Percentiles rank a stretch among this genome's conserved stretches.
Conservation (phyloP, 2,113 vertebrate genomes). For the Balaeniceps rex region DNA sequence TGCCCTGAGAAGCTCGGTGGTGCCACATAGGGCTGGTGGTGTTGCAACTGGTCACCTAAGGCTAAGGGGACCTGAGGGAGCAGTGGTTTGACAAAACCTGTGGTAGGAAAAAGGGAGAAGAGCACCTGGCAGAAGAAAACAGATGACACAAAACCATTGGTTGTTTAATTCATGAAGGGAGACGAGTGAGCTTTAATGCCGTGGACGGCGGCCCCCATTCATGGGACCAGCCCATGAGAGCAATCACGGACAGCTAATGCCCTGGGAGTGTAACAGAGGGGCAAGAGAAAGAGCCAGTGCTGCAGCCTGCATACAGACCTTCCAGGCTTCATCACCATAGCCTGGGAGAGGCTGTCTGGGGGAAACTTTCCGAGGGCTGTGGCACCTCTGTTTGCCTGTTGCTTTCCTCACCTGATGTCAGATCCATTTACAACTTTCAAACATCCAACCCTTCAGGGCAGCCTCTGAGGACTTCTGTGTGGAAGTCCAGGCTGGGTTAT, state of each 20-base stretch:
- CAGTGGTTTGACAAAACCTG: neutral
- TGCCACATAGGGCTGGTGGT: neutral
- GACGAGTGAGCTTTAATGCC: neutral
- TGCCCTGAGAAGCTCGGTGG: neutral
- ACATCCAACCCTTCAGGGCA: neutral
- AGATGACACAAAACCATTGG: neutral
- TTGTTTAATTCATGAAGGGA: neutral
- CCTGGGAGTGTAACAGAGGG: neutral
- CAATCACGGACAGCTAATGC: fast-evolving
- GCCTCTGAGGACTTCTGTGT: neutral
- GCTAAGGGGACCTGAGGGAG: neutral
- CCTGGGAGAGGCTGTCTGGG: neutral
- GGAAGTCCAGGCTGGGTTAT: neutral
- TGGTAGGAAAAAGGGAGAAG: neutral
- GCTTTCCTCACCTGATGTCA: neutral
- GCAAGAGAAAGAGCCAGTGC: neutral
- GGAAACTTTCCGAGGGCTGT: neutral
- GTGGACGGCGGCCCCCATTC: neutral
- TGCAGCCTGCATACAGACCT: neutral
- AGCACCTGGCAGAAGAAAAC: neutral
- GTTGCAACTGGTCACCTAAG: neutral
- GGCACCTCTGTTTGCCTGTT: neutral
- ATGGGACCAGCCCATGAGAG: neutral
- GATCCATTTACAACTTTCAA: neutral
- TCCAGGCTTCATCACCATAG: neutral